A percentile compares a stretch with the other conserved stretches of the same genome.
Evolutionary conservation across 2,797 vertebrate genomes (phyloP).

Genomic region (Furcifer pardalis): DNA sequence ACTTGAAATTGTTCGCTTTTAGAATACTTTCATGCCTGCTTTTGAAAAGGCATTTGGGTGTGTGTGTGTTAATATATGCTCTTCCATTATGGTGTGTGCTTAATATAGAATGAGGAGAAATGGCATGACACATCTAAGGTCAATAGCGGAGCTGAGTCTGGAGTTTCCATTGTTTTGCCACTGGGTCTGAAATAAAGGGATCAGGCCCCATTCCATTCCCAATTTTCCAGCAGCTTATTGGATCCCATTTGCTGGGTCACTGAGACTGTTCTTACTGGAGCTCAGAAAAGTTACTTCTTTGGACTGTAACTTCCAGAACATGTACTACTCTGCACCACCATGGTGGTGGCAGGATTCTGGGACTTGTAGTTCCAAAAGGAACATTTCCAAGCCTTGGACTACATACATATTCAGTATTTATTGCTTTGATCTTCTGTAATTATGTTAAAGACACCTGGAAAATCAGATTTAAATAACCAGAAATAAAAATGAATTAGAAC

Average conservation of each 20-base stretch:
- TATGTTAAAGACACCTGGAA: neutral
- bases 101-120: neutral
- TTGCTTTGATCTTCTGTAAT: conserved; percentile 9
- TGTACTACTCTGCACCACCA: too few species aligned
- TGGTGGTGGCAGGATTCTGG: too few species aligned
- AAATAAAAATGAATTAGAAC: neutral
- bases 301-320: too few species aligned
- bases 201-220: neutral
- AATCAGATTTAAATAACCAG: neutral
- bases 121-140: neutral
- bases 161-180: neutral
- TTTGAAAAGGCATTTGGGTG: conserved; percentile 5
- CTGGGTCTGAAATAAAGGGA: neutral
- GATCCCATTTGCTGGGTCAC: neutral
- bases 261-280: neutral
- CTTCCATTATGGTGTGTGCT: neutral
- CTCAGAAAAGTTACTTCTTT: too few species aligned
- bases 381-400: too few species aligned
- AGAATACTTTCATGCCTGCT: neutral
- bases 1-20: neutral
- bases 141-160: neutral
- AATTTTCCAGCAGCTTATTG: neutral
- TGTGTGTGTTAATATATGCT: neutral
- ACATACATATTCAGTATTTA: conserved; percentile 4
- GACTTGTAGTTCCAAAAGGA: too few species aligned